phyloP scores from a whole-genome alignment of 2,113 vertebrate species.

The Aythya baeri region DNA sequence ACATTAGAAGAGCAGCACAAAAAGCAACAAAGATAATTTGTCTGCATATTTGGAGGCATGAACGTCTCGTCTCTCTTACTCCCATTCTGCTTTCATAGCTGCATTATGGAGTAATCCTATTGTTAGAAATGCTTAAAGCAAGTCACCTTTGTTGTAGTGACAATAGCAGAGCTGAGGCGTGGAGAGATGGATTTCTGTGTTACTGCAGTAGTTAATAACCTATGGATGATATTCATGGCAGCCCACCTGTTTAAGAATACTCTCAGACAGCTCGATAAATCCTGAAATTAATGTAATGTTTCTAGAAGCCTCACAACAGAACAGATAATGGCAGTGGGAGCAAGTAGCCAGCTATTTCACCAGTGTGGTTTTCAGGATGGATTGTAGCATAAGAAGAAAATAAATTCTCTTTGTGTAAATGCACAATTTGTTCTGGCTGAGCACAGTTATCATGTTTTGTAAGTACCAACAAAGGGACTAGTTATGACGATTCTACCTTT shows the following conservation, averaged over 20 bases:
- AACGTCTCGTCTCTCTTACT: neutral
- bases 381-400: neutral
- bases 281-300: neutral
- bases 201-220: neutral
- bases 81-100: slow-evolving; percentile 7
- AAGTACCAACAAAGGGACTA: neutral
- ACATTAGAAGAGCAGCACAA: neutral
- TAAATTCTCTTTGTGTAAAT: neutral
- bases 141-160: slow-evolving; percentile 16
- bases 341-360: neutral
- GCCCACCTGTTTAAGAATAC: neutral
- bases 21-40: slow-evolving; percentile 24
- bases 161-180: neutral
- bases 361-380: neutral
- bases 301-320: neutral
- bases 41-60: neutral
- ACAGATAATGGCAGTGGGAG: neutral
- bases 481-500: neutral
- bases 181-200: neutral
- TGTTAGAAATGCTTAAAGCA: neutral
- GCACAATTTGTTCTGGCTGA: neutral
- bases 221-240: neutral
- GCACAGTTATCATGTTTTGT: neutral
- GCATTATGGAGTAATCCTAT: neutral
- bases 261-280: neutral